Base-by-base conservation (phyloP, 1,140 invertebrate genomes). In the Drosophila paulistorum region DNA sequence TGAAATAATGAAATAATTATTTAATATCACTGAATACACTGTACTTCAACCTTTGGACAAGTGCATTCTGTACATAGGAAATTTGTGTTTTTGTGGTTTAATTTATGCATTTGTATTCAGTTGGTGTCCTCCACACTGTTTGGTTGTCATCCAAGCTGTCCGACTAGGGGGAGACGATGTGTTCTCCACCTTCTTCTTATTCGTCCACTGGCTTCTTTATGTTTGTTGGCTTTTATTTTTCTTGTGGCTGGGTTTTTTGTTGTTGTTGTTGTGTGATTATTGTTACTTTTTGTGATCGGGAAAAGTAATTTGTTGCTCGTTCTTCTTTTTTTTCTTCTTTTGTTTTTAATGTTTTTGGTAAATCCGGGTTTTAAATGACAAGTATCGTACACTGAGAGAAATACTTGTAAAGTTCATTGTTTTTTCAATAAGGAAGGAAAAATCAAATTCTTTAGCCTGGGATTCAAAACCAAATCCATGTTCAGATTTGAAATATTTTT, bases 291-390 rank as follows among this genome's bases (percentile, higher is more conserved):
- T 82, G 78, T 82, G 76, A 86, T 86, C 73, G 84, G 84, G 74
- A 89, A 89, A 89, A 89, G 84, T 89, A 89, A 84, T 89, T 89
- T 89, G 77, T 75, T 79, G 77, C 67, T 74, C 54, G 68, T 84
- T 89, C 73, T 74, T 74, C 68, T 84, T 84, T 81, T 89, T 51
- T 51, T 23, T 51, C 17, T 17, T 51, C 23, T 9, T 48, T 37
- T 37, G 9, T 37, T 75, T 79, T 84, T 89, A 70, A 80, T 84
- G 76, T 61, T 78, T 71, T 77, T 63, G 75, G 76, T 81, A 89
- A 89, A 84, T 89, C 84, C 84, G 84, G 84, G 84, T 89, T 83
- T 89, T 68, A 87, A 83, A 80, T 89, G 79, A 82, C 83, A 77
- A 83, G 76, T 74, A 74, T 65, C 20, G 9, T 74, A 30, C 84